These are phyloP conservation scores for Ceratina australensis DNA, from an alignment of 1,140 invertebrate genomes.

Conservation along the genomic window DNA sequence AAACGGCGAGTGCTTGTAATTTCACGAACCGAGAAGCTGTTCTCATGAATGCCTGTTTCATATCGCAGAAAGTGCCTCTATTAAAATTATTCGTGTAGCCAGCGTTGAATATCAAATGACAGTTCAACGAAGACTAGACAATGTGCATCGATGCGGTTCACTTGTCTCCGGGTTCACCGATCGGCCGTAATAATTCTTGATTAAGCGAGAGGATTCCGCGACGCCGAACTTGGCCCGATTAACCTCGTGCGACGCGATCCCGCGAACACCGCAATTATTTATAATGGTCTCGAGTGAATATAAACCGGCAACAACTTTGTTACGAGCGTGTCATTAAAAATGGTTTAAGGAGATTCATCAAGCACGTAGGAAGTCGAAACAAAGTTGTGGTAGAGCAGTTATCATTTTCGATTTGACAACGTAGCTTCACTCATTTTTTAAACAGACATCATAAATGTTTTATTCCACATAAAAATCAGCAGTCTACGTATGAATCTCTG, in stretches of 20 bases:
- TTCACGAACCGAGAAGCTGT: neutral
- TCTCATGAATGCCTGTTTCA: neutral
- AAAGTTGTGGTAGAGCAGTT: no score
- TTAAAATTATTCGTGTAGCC: neutral
- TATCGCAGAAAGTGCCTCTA: neutral
- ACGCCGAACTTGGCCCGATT: conserved; percentile 53
- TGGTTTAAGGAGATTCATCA: no score
- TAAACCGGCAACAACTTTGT: neutral
- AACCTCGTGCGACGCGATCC: conserved; percentile 39
- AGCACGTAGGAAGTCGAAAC: no score
- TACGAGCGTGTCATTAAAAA: conserved; percentile 15
- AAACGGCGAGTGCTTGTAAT: neutral
- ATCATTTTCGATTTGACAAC: no score
- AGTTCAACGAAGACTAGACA: conserved; percentile 26
- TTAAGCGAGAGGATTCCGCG: conserved; percentile 25
- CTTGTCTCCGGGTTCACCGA: conserved; percentile 13
- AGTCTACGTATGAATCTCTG: no score
- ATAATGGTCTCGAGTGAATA: neutral
- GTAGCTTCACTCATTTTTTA: no score
- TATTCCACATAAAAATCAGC: no score
- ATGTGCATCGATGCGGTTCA: neutral
- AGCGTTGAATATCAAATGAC: conserved; percentile 23
- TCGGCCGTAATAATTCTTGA: conserved; percentile 44
- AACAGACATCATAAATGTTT: no score
- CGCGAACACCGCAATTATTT: conserved; percentile 3